Base-by-base conservation (phyloP, 2,888 invertebrate species). In the Mamestra brassicae region DNA sequence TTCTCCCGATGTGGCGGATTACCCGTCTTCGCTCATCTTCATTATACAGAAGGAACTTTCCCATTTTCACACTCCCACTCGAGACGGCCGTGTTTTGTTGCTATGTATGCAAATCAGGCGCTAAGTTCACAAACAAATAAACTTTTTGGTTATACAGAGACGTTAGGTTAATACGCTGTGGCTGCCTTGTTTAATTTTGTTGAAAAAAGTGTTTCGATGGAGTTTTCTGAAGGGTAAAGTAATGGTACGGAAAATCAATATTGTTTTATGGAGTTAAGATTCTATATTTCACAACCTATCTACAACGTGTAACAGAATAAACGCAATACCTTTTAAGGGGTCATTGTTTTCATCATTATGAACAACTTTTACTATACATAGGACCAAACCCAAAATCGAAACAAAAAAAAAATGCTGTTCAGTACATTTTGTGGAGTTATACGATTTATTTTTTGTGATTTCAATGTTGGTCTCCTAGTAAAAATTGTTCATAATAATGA, bases 61-160 rank as follows among this genome's bases (percentile, higher is more conserved):
- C 90, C 89, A 92, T 93, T 92, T 92, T 93, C 93, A 90, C 94
- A 92, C 93, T 90, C 91, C 90, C 90, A 90, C 92, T 89, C 76
- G 75, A 80, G 76, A 60, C 88, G 87, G 85, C 87, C 92, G 91
- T 93, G 88, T 93, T 93, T 78, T 90, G 90, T 92, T 93, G 92
- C 92, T 92, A 92, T 93, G 90, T 95, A 95, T 96, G 95, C 94
- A 95, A 96, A 96, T 95, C 90, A 93, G 90, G 89, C 83, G 91
- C 90, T 91, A 92, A 94, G 92, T 94, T 95, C 86, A 90, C 85
- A 92, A 94, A 94, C 93, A 95, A 95, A 94, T 93, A 94, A 92
- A 94, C 92, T 94, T 94, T 94, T 93, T 91, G 91, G 89, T 89
- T 89, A 90, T 90, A 90, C 85, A 82, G 86, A 87, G 83, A 87